Conservation (phyloP, 1,140 invertebrate genomes). For the Brachionus sp. region DNA sequence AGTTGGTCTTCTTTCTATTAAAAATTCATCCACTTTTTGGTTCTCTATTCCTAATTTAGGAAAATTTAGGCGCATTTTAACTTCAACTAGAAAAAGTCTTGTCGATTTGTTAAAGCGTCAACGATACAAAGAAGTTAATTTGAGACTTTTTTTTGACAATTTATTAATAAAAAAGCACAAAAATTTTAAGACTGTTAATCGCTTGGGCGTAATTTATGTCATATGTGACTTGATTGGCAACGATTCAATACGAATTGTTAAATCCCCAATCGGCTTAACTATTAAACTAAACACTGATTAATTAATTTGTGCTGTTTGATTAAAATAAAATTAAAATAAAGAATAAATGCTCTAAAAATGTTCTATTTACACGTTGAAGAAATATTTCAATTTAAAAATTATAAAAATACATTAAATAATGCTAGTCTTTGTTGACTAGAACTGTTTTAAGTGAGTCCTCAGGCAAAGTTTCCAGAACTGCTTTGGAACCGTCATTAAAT, state of each 20-base stretch:
- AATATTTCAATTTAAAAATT: not conserved
- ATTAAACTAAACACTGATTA: slow-evolving; percentile 4
- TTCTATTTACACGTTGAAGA: not conserved
- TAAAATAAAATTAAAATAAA: not conserved
- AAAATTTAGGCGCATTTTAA: not conserved
- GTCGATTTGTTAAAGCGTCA: not conserved
- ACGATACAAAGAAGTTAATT: slow-evolving; percentile 30
- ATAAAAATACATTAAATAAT: slow-evolving; percentile 15
- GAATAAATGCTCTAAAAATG: not conserved
- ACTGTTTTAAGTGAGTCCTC: slow-evolving; percentile 84
- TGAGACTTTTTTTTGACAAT: slow-evolving; percentile 22
- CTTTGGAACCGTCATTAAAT: slow-evolving; percentile 89
- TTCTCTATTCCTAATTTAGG: slow-evolving; percentile 37
- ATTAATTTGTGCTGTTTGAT: not conserved
- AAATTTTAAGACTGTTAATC: slow-evolving; percentile 27
- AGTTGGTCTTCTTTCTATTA: not conserved
- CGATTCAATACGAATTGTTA: not conserved
- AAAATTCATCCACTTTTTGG: slow-evolving; percentile 35
- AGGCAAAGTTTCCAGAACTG: slow-evolving; percentile 74
- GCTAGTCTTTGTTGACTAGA: slow-evolving; percentile 49
- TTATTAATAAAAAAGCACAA: slow-evolving; percentile 35
- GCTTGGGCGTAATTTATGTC: not conserved
- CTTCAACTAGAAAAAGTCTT: not conserved
- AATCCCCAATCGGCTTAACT: not conserved
- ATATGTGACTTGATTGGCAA: slow-evolving; percentile 15